Percentiles rank a stretch among this genome's conserved stretches.
Conservation (phyloP, 2,797 vertebrate genomes). For the Masticophis lateralis region DNA sequence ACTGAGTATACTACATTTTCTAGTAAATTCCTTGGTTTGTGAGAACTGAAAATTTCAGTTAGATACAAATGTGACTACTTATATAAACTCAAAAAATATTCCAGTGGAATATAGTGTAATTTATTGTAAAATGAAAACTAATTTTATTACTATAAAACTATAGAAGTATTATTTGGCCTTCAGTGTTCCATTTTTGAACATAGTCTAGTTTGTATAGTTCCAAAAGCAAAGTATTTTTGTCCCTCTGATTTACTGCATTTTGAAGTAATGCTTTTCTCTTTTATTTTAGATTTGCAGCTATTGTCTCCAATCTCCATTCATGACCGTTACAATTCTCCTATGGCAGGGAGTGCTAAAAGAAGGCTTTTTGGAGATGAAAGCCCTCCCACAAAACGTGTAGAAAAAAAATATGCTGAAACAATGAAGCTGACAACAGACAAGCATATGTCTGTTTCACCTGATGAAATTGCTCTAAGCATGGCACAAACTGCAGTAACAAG, state of each 20-base stretch:
- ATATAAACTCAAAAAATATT: not conserved
- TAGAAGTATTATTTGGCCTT: not conserved
- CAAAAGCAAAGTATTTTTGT: not conserved
- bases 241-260: not conserved
- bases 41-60: not conserved
- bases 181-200: not conserved
- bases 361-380: slow-evolving; percentile 91
- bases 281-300: slow-evolving; percentile 76
- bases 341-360: slow-evolving; percentile 91
- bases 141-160: not conserved
- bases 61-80: not conserved
- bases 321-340: slow-evolving; percentile 91
- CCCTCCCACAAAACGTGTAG: slow-evolving; percentile 73
- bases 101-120: not conserved
- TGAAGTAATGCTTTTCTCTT: not conserved
- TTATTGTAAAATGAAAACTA: not conserved
- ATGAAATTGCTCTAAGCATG: slow-evolving; percentile 75
- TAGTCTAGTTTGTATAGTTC: not conserved
- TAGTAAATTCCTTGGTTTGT: not conserved
- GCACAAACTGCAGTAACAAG: slow-evolving; percentile 62
- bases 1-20: not conserved
- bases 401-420: slow-evolving; percentile 74
- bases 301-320: slow-evolving; percentile 90
- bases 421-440: slow-evolving; percentile 74
- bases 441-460: slow-evolving; percentile 68